Conservation (phyloP, 2,888 invertebrate species). For the Bedellia somnulentella region DNA sequence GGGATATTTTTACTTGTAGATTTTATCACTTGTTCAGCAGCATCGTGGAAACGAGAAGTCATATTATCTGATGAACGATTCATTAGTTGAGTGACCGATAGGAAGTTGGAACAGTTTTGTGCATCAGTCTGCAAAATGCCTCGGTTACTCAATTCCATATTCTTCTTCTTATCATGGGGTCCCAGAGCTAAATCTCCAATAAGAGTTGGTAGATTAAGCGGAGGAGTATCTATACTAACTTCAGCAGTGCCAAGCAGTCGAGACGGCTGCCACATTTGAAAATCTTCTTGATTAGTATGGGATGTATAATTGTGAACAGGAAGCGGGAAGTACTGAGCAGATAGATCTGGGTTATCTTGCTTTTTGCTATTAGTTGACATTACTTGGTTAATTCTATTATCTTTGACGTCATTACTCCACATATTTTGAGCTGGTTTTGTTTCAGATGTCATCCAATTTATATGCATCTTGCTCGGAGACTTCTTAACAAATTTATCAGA, state of each 20-base stretch:
- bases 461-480: slow-evolving; percentile 48
- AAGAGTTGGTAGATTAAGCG: slow-evolving; percentile 46
- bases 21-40: too few relatives aligned
- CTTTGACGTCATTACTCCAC: not conserved
- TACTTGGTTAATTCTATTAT: slow-evolving; percentile 16
- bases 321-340: slow-evolving; percentile 46
- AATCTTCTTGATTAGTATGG: slow-evolving; percentile 38
- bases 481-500: slow-evolving; percentile 46
- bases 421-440: slow-evolving; percentile 35
- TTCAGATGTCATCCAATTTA: slow-evolving; percentile 57
- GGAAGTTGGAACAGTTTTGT: slow-evolving; percentile 45
- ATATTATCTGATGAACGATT: slow-evolving; percentile 41
- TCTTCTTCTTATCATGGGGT: slow-evolving; percentile 48
- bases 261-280: slow-evolving; percentile 45
- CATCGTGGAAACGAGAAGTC: slow-evolving; percentile 29
- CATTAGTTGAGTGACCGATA: slow-evolving; percentile 51
- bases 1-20: too few relatives aligned
- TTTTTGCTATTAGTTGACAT: slow-evolving; percentile 25
- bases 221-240: slow-evolving; percentile 51
- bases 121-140: slow-evolving; percentile 25
- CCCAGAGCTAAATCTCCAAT: slow-evolving; percentile 49
- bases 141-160: slow-evolving; percentile 25
- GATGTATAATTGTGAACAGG: slow-evolving; percentile 41
- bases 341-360: slow-evolving; percentile 31
- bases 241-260: slow-evolving; percentile 46